Conservation (phyloP, 1,140 invertebrate species). For the Bombus impatiens region DNA sequence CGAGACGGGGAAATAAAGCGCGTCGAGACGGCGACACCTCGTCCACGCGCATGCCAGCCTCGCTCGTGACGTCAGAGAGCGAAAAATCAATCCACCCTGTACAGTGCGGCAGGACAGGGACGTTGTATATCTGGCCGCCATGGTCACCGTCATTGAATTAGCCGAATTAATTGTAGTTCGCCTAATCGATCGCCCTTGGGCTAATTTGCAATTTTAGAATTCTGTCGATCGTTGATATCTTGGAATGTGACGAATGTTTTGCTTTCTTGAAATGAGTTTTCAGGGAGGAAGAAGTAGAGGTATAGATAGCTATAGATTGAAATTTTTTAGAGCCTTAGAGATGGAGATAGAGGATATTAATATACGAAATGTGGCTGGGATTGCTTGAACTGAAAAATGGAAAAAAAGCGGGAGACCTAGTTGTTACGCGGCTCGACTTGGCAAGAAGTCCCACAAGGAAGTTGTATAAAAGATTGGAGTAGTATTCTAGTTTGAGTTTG, state of each 20-base stretch:
- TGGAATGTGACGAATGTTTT: not conserved
- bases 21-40: slow-evolving; percentile 13
- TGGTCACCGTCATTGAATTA: slow-evolving; percentile 33
- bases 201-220: slow-evolving; percentile 27
- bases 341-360: not conserved
- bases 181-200: slow-evolving; percentile 9
- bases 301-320: not conserved
- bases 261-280: not conserved
- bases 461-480: not conserved
- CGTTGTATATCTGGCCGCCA: slow-evolving; percentile 20
- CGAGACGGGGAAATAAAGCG: not conserved
- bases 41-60: slow-evolving; percentile 70
- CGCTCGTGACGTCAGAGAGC: slow-evolving; percentile 69
- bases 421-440: not conserved
- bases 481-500: not conserved
- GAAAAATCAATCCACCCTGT: slow-evolving; percentile 76
- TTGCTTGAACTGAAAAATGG: slow-evolving; percentile 21
- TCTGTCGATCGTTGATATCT: not conserved
- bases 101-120: slow-evolving; percentile 46
- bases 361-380: not conserved
- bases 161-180: slow-evolving; percentile 24
- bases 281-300: fast-evolving
- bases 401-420: slow-evolving; percentile 8
- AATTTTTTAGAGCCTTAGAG: not conserved
- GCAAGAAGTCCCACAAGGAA: not conserved